Evolutionary conservation across 2,113 vertebrate genomes (phyloP), one percentile per base, ranked within the genome.

Genomic region (Coptodon rendalli): DNA sequence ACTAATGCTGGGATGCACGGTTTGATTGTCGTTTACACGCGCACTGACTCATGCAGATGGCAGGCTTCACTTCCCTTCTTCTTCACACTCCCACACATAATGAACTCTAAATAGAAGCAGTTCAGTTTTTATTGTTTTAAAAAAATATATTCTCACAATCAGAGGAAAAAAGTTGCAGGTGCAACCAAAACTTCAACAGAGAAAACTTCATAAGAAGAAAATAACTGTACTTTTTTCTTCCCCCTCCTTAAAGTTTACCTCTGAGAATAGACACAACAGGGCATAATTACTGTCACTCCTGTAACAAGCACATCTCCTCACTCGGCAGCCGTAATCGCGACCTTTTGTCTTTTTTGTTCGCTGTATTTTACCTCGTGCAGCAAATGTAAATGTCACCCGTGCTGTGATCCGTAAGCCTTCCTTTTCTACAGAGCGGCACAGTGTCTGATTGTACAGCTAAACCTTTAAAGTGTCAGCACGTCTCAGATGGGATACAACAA

Each of bases 301-400:
- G 3, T 11, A 57, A 66, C 22, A 3, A 84, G 66, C 61, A 5
- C 43, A 19, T 53, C 79, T 52, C 52, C 16, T 81, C 81, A 19
- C 81, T 83, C 10, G 52, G 81, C 84, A 82, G 14, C 52, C 8
- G 7, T 24, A 43, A 71, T 12, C 10, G 29, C 5, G 17, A 82
- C 78, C 82, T 80, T 82, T 68, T 50, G 84, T 81, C 36, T 79
- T 80, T 13, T 81, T 73, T 3, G 71, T 50, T 45, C 10, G 3
- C 50, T 43, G 9, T 22, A 9, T 85, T 89, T 84, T 40, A 85
- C n/a, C 66, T 71, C 45, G 7, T 36, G 4, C 81, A 5, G 81
- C 54, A 80, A 66, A 85, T 87, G 48, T 88, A 85, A 91, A 92
- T 86, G 92, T 89, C 91, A 88, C 6, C 81, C 8, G 4, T 40